A percentile compares a stretch with the other conserved stretches of the same genome.
Conservation (phyloP, 1,140 invertebrate genomes). For the Aphidius ervi region DNA sequence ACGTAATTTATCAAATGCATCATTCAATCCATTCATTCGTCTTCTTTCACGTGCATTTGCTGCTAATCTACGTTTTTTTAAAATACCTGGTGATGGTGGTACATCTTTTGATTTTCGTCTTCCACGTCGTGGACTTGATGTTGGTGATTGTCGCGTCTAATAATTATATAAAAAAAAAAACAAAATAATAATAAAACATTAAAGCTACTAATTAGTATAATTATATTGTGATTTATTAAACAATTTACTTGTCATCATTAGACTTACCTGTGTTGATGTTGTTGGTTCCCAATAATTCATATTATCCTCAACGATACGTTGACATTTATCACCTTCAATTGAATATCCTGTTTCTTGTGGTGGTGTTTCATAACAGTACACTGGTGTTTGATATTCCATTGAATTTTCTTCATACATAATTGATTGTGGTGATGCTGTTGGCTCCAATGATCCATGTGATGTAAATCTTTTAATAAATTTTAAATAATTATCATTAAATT, state of each 20-base stretch:
- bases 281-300: slow-evolving; percentile 42
- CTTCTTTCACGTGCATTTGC: slow-evolving; percentile 76
- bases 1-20: slow-evolving; percentile 74
- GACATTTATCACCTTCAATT: slow-evolving; percentile 31
- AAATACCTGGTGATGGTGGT: slow-evolving; percentile 57
- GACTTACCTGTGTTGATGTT: slow-evolving; percentile 33
- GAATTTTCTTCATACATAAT: slow-evolving; percentile 46
- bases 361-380: slow-evolving; percentile 47
- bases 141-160: slow-evolving; percentile 31
- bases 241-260: neutral
- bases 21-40: slow-evolving; percentile 78
- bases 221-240: neutral
- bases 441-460: slow-evolving; percentile 33
- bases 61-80: slow-evolving; percentile 64
- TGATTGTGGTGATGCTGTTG: slow-evolving; percentile 34
- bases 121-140: slow-evolving; percentile 40
- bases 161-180: slow-evolving; percentile 21
- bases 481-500: neutral
- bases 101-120: slow-evolving; percentile 45
- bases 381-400: slow-evolving; percentile 40
- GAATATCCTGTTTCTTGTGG: slow-evolving; percentile 43
- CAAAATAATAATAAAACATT: neutral
- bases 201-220: neutral
- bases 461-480: slow-evolving; percentile 34
- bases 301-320: slow-evolving; percentile 28